A percentile compares a stretch with the other conserved stretches of the same genome.
These are phyloP conservation scores for Aurelia sp. DNA, from an alignment of 30 jellyfish, hydroid and myxozoan genomes.

Conservation along the genomic window DNA sequence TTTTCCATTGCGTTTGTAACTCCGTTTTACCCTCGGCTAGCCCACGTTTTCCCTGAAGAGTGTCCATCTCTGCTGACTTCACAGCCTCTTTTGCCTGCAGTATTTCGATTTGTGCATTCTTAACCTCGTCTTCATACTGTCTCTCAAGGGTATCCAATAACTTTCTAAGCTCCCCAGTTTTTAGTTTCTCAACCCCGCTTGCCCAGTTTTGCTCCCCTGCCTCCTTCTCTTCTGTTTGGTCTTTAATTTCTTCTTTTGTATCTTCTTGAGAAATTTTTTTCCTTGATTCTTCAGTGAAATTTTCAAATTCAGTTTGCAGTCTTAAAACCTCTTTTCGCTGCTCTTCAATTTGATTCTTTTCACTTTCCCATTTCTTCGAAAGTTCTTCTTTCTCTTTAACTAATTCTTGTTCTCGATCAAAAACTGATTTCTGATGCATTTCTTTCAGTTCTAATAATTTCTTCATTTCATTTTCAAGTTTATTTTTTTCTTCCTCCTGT, in stretches of 20 bases:
- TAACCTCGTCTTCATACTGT: conserved; percentile 88
- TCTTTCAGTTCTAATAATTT: conserved; percentile 72
- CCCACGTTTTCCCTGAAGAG: conserved; percentile 94
- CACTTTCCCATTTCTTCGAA: conserved; percentile 74
- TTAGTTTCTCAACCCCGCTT: conserved; percentile 11
- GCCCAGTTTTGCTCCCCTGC: conserved; percentile 6
- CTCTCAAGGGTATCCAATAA: conserved; percentile 73
- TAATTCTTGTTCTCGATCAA: conserved; percentile 70
- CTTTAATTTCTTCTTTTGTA: conserved; percentile 4
- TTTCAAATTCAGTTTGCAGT: conserved; percentile 83
- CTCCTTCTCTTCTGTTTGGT: conserved; percentile 11
- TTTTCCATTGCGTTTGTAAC: conserved; percentile 89
- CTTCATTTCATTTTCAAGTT: conserved; percentile 86
- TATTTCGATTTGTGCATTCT: conserved; percentile 82
- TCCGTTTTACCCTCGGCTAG: conserved; percentile 83
- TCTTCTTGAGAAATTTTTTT: conserved; percentile 39
- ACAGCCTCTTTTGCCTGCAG: conserved; percentile 89
- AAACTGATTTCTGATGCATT: conserved; percentile 74
- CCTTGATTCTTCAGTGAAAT: conserved; percentile 38
- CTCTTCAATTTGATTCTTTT: conserved; percentile 72
- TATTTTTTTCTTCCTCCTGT: conserved; percentile 75
- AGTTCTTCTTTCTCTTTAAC: conserved; percentile 86
- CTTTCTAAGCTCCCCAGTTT: conserved; percentile 67
- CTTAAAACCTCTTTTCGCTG: conserved; percentile 86
- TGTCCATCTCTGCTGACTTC: conserved; percentile 85